These are phyloP conservation scores for Lethenteron reissneri DNA, from an alignment of 2,113 vertebrate genomes.

Conservation along the genomic window DNA sequence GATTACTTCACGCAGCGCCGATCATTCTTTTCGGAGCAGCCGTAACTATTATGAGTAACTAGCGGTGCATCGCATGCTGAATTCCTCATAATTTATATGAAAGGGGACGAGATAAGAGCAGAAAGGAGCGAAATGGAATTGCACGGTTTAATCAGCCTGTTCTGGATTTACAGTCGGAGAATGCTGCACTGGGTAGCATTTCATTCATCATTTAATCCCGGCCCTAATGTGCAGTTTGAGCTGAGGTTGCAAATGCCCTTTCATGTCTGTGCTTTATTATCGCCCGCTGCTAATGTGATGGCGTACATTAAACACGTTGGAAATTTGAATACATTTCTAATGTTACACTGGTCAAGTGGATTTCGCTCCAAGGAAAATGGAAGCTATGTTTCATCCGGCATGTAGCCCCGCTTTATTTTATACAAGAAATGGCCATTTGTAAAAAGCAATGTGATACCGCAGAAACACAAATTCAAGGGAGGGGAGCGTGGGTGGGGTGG, in stretches of 20 bases:
- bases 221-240: slow-evolving; percentile 99
- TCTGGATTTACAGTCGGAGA: slow-evolving; percentile 99
- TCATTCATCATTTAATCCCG: slow-evolving; percentile 99
- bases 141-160: slow-evolving; percentile 99
- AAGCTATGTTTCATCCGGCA: too few species aligned
- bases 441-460: too few species aligned
- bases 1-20: slow-evolving; percentile 99
- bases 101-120: slow-evolving; percentile 99
- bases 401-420: too few species aligned
- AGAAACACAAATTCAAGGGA: too few species aligned
- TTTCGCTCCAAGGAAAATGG: background rate
- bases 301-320: slow-evolving; percentile 6
- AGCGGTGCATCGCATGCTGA: slow-evolving; percentile 77
- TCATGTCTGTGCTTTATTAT: slow-evolving; percentile 99
- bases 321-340: slow-evolving; percentile 6
- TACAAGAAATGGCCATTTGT: too few species aligned
- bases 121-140: slow-evolving; percentile 97
- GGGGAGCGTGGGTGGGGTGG: too few species aligned
- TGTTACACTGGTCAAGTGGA: slow-evolving; percentile 6
- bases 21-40: slow-evolving; percentile 43
- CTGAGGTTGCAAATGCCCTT: slow-evolving; percentile 99
- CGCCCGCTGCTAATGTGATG: slow-evolving; percentile 22
- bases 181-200: slow-evolving; percentile 99
- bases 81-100: slow-evolving; percentile 98
- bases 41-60: slow-evolving; percentile 96